phyloP scores from a whole-genome alignment of 2,888 invertebrate species.

The Eristalinus sepulchralis region DNA sequence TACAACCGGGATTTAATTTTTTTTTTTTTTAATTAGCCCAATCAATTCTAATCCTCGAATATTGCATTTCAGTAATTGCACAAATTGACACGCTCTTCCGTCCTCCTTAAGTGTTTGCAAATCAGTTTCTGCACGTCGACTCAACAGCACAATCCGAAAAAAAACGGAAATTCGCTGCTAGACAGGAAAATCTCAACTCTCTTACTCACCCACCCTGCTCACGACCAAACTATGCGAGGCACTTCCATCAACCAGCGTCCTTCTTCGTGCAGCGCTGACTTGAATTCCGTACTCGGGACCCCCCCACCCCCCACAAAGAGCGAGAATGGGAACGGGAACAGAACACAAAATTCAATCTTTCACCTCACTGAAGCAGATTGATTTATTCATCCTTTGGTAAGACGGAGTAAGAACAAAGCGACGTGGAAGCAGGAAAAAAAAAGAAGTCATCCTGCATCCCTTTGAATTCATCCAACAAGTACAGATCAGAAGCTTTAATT shows the following conservation, averaged over 20 bases:
- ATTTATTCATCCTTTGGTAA: constrained; percentile 69
- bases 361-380: constrained; percentile 70
- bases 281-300: not conserved
- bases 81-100: constrained; percentile 22
- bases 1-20: not conserved
- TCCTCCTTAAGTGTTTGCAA: constrained; percentile 8
- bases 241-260: constrained; percentile 12
- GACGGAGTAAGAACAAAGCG: constrained; percentile 51
- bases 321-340: constrained; percentile 41
- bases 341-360: constrained; percentile 68
- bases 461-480: constrained; percentile 44
- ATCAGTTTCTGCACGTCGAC: not conserved
- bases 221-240: not conserved
- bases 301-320: no score
- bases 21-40: constrained; percentile 9
- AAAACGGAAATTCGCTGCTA: not conserved
- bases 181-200: constrained; percentile 2
- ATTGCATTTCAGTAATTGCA: constrained; percentile 26
- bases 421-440: constrained; percentile 12
- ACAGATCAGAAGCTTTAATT: constrained; percentile 54
- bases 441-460: constrained; percentile 47
- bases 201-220: not conserved
- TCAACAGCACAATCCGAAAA: not conserved
- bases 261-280: not conserved
- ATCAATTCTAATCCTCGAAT: not conserved